phyloP scores from a whole-genome alignment of 2,797 vertebrate genomes.

The Philypnodon macrostomus region DNA sequence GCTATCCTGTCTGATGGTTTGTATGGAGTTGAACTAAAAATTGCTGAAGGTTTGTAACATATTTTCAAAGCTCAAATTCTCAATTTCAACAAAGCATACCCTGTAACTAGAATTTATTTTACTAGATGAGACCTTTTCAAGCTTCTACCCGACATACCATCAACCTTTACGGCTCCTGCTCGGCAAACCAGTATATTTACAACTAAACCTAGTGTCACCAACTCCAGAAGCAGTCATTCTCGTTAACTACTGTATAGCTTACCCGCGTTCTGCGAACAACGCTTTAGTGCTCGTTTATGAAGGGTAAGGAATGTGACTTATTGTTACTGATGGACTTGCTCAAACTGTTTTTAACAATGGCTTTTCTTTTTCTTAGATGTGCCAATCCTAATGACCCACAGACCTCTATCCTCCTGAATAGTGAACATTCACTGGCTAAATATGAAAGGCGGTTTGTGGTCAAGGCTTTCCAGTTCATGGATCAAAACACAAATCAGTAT shows the following conservation, averaged over 20 bases:
- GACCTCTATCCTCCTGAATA: constrained; percentile 48
- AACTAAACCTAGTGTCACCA: constrained; percentile 54
- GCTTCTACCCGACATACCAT: constrained; percentile 46
- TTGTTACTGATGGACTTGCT: too few species aligned
- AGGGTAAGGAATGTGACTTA: constrained; percentile 65
- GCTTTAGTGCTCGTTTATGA: constrained; percentile 73
- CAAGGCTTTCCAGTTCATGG: constrained; percentile 73
- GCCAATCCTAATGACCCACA: constrained; percentile 59
- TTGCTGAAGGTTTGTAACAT: constrained; percentile 60
- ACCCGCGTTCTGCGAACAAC: constrained; percentile 68
- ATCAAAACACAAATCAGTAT: constrained; percentile 54
- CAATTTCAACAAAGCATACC: too few species aligned
- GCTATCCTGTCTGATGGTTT: constrained; percentile 28
- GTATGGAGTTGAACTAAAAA: constrained; percentile 60
- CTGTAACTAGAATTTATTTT: too few species aligned
- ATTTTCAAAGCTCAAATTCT: too few species aligned
- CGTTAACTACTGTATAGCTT: constrained; percentile 78
- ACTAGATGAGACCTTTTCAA: constrained; percentile 59
- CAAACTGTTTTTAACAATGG: not conserved
- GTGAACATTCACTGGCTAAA: constrained; percentile 24
- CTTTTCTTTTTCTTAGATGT: constrained; percentile 47
- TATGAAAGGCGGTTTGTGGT: constrained; percentile 64
- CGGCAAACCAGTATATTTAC: constrained; percentile 67
- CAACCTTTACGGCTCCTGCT: constrained; percentile 63
- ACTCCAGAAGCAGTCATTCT: constrained; percentile 55